These are phyloP conservation scores for Drosophila formosana DNA, from an alignment of 2,888 invertebrate genomes.

Conservation along the genomic window DNA sequence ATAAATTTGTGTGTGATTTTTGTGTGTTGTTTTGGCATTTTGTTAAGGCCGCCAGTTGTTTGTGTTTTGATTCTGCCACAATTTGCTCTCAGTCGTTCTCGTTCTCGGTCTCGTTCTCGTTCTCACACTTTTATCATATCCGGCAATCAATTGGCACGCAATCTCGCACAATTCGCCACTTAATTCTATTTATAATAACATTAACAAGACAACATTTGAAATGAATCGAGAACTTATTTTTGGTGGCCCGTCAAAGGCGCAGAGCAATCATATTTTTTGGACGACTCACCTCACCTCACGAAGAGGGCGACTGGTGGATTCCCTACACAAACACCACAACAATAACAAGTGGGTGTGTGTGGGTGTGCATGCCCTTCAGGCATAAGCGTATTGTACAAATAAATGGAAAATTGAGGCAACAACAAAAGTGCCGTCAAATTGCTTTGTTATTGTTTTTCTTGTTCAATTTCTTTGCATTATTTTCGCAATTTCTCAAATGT, in stretches of 20 bases:
- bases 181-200: slow-evolving; percentile 77
- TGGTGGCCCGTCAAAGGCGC: slow-evolving; percentile 54
- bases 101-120: not conserved
- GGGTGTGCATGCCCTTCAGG: slow-evolving; percentile 48
- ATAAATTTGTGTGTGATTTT: slow-evolving; percentile 7
- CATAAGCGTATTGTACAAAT: slow-evolving; percentile 32
- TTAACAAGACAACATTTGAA: slow-evolving; percentile 50
- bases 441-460: slow-evolving; percentile 31
- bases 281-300: slow-evolving; percentile 32
- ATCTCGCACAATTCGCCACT: slow-evolving; percentile 76
- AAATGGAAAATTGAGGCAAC: slow-evolving; percentile 34
- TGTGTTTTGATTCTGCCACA: slow-evolving; percentile 23
- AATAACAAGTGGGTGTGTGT: slow-evolving; percentile 12
- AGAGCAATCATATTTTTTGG: slow-evolving; percentile 62
- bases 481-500: slow-evolving; percentile 45
- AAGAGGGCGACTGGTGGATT: slow-evolving; percentile 46
- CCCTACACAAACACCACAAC: slow-evolving; percentile 43
- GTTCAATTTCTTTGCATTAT: slow-evolving; percentile 19
- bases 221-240: slow-evolving; percentile 74
- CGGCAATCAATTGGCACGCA: slow-evolving; percentile 80
- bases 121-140: slow-evolving; percentile 57
- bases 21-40: slow-evolving; percentile 17
- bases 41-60: slow-evolving; percentile 25
- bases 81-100: not conserved
- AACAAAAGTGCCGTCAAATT: slow-evolving; percentile 47